Percentiles rank a stretch among this genome's conserved stretches.
Evolutionary conservation across 2,113 vertebrate genomes (phyloP).

Genomic region (Sterna hirundo): DNA sequence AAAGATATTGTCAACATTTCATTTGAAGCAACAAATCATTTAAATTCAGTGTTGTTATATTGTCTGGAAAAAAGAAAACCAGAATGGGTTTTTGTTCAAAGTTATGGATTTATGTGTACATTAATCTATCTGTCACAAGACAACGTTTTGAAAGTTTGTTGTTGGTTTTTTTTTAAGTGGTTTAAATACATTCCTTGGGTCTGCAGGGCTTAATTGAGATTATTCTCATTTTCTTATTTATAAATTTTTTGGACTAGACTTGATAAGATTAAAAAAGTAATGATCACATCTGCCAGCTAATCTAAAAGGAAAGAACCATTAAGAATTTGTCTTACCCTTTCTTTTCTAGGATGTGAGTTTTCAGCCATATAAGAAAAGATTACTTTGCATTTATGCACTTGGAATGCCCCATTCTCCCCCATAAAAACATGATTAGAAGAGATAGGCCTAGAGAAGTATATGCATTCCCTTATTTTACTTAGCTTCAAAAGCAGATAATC

Average conservation of each 20-base stretch:
- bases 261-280: not conserved
- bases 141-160: not conserved
- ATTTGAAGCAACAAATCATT: not conserved
- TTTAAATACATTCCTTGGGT: not conserved
- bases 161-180: not conserved
- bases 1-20: not conserved
- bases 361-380: not conserved
- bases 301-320: not conserved
- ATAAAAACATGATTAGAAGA: not conserved
- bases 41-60: not conserved
- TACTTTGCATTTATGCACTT: not conserved
- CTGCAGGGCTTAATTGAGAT: not conserved
- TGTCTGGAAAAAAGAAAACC: not conserved
- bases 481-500: not conserved
- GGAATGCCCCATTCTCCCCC: not conserved
- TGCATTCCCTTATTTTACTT: not conserved
- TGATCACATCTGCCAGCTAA: not conserved
- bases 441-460: not conserved
- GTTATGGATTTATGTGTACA: not conserved
- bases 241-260: not conserved
- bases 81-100: not conserved
- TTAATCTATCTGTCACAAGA: not conserved
- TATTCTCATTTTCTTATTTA: not conserved
- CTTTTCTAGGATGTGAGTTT: not conserved
- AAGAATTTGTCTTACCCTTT: not conserved